Evolutionary conservation across 2,888 invertebrate species (phyloP).

Genomic region (Brachycybe producta): DNA sequence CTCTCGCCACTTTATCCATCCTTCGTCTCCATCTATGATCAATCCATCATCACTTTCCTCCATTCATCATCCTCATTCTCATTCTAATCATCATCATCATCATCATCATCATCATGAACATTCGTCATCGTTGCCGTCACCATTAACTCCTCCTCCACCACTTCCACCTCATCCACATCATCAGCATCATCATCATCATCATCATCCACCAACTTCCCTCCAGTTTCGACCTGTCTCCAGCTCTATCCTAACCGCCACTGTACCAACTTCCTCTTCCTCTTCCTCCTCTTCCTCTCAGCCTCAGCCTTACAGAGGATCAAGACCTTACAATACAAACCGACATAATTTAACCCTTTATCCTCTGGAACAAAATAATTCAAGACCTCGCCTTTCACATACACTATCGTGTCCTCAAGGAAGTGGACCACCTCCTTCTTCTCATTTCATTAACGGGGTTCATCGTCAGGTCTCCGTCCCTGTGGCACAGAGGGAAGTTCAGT

Average conservation of each 20-base stretch:
- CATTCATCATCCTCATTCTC: too few relatives aligned
- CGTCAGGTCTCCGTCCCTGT: constrained; percentile 9
- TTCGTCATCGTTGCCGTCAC: background rate
- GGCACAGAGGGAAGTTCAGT: background rate
- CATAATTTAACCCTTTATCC: too few relatives aligned
- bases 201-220: background rate
- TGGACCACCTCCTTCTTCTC: background rate
- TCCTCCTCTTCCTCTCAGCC: constrained; percentile 24
- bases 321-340: too few relatives aligned
- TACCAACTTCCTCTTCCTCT: background rate
- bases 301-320: constrained; percentile 17
- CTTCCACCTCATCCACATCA: background rate
- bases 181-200: background rate
- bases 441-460: constrained; percentile 6
- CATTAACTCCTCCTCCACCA: background rate
- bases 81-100: too few relatives aligned
- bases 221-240: background rate
- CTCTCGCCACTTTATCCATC: too few relatives aligned
- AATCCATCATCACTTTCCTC: too few relatives aligned
- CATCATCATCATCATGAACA: background rate
- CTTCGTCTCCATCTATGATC: too few relatives aligned
- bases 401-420: constrained; percentile 4
- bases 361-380: too few relatives aligned
- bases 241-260: background rate
- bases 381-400: constrained; percentile 5